phyloP scores from a whole-genome alignment of 2,888 invertebrate species.

The Incurvaria masculella region DNA sequence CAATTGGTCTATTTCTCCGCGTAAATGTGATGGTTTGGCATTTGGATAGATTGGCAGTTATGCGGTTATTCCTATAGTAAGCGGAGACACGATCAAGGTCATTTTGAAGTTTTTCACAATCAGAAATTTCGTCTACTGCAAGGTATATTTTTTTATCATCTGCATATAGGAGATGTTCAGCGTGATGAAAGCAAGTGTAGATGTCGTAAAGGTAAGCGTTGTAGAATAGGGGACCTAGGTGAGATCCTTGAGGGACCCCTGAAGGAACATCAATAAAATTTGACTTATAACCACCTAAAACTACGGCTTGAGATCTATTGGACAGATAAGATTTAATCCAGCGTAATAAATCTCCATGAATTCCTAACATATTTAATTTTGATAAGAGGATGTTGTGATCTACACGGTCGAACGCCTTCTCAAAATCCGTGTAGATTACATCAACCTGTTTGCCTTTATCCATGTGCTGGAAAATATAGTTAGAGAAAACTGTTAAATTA shows the following conservation, averaged over 20 bases:
- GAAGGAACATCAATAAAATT: not conserved
- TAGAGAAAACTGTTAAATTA: conserved; percentile 3
- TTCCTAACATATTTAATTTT: conserved; percentile 6
- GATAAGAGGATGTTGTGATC: conserved; percentile 10
- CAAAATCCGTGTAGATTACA: conserved; percentile 11
- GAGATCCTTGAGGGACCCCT: not conserved
- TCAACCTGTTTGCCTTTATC: conserved; percentile 10
- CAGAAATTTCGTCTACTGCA: too few relatives aligned
- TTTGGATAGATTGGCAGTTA: too few relatives aligned
- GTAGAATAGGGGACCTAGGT: conserved; percentile 1
- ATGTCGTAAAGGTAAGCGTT: not conserved
- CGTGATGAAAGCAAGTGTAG: not conserved
- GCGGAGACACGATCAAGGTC: too few relatives aligned
- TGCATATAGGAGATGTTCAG: not conserved
- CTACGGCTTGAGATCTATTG: not conserved
- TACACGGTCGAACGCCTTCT: conserved; percentile 11
- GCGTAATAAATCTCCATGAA: conserved; percentile 1
- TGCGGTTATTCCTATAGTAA: too few relatives aligned
- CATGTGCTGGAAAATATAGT: conserved; percentile 6
- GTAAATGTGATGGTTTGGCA: too few relatives aligned
- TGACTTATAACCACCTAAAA: not conserved
- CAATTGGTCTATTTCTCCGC: too few relatives aligned
- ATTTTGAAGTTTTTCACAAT: too few relatives aligned
- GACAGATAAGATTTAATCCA: conserved; percentile 2
- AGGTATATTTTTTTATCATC: too few relatives aligned